These are phyloP conservation scores for Heterodera carotae DNA, from an alignment of 1,140 invertebrate genomes.

Conservation along the genomic window DNA sequence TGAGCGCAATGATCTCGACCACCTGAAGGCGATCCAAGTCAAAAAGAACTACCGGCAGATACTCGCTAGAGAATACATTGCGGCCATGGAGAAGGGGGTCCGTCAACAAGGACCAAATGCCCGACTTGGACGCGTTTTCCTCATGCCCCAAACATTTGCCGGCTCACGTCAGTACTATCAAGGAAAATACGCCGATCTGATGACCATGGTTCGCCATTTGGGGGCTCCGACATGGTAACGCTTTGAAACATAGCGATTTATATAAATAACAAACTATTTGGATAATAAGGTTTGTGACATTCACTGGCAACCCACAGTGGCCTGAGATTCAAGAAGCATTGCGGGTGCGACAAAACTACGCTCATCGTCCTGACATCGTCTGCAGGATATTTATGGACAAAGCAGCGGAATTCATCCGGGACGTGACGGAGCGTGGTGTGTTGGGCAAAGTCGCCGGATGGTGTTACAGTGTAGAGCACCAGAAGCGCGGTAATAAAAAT, in stretches of 20 bases:
- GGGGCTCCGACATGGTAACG: neutral
- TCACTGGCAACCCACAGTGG: neutral
- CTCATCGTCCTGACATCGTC: neutral
- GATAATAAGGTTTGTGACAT: neutral
- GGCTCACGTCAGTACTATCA: neutral
- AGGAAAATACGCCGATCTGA: neutral
- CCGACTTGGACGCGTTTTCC: neutral
- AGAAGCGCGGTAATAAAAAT: neutral
- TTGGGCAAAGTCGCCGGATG: neutral
- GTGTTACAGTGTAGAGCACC: constrained; percentile 10
- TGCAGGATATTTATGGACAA: constrained; percentile 2
- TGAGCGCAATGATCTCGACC: neutral
- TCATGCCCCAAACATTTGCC: neutral
- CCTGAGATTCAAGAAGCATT: neutral
- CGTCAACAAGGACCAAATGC: neutral
- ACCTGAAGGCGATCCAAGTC: neutral
- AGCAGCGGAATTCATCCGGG: neutral
- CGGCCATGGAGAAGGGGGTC: neutral
- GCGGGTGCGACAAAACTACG: neutral
- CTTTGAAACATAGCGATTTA: neutral
- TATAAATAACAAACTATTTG: neutral
- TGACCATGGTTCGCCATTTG: neutral
- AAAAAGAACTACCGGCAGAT: neutral
- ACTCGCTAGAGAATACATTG: neutral
- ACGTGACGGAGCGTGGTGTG: neutral